Evolutionary conservation across 2,797 vertebrate species (phyloP), one percentile per base, ranked within the genome.

Genomic region (Darevskia mixta): DNA sequence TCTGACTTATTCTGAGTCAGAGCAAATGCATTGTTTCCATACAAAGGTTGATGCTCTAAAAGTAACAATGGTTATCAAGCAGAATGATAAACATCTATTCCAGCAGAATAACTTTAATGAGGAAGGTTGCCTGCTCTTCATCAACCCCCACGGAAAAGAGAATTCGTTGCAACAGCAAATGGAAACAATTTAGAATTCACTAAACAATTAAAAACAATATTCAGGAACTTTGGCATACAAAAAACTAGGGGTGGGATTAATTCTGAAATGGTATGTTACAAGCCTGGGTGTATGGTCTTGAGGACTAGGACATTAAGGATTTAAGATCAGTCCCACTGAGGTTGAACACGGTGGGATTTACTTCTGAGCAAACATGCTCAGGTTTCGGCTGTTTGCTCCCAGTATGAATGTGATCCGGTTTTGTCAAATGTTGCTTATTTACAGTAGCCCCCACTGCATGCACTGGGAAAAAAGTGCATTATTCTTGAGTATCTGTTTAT

Each of bases 31-130:
- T 90, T 92, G 75, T 91, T 93, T 87, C 85, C 85, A 91, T 92
- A 90, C 27, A 88, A 89, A 92, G 61, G 75, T 85, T 84, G 17
- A 87, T 25, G 15, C 88, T 92, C 82, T 91, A 69, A 90, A 93
- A 87, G 87, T 81, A 90, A 90, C 38, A 88, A 84, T 79, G 41
- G 79, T 58, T 91, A 78, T 49, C 76, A 20, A 35, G 75, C 85
- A 88, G 90, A 93, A 90, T 61, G 5, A 72, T 80, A 83, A 95
- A 89, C 29, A 45, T 67, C 76, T 85, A 89, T 92, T 93, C 61
- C 45, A 58, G 72, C 87, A 66, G 72, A 92, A 13, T 23, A 88
- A 43, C 29, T 86, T 90, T 89, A 89, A 86, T 76, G 87, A 91
- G 92, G 79, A 43, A 85, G 17, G 3, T 84, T 49, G 10, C 32